phyloP scores from a whole-genome alignment of 2,888 invertebrate species.

The Drosophila tanythrix region DNA sequence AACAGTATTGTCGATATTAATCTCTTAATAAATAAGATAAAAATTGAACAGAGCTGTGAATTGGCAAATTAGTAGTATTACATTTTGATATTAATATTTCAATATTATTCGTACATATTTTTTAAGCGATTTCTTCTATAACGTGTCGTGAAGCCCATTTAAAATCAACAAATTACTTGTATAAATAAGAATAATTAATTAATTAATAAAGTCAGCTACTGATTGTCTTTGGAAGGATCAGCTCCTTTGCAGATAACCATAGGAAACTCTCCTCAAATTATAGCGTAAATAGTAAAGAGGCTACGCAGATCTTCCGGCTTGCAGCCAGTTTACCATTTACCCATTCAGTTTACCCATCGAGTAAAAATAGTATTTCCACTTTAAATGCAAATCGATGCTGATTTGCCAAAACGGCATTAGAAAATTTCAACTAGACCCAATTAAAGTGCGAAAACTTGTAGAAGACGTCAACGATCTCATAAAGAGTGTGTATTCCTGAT shows the following conservation, averaged over 20 bases:
- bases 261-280: neutral
- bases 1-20: neutral
- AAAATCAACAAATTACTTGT: neutral
- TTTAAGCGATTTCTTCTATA: neutral
- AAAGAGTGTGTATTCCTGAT: neutral
- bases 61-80: neutral
- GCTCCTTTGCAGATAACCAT: neutral
- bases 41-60: neutral
- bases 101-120: neutral
- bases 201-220: neutral
- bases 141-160: neutral
- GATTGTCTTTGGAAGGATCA: neutral
- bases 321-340: no score
- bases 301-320: neutral
- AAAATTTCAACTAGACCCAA: neutral
- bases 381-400: no score
- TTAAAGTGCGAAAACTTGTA: neutral
- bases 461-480: neutral
- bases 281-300: neutral
- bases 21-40: neutral
- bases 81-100: neutral
- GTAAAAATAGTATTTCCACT: no score
- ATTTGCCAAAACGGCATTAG: neutral
- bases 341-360: no score
- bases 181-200: no score